Evolutionary conservation across 1,140 invertebrate genomes (phyloP).

Genomic region (Drosophila santomea): DNA sequence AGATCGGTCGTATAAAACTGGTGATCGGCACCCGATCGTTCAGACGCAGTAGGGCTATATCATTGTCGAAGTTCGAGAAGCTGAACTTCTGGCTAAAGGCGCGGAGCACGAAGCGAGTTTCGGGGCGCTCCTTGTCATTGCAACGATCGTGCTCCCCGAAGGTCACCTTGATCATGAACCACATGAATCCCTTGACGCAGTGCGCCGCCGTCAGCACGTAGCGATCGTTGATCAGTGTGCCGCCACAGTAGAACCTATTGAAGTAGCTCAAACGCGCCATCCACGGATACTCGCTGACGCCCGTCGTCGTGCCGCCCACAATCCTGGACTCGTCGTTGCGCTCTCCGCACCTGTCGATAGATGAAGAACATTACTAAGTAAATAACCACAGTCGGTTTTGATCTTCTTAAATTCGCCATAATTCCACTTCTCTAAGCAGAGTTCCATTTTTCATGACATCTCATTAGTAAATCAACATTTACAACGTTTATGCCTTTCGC

Average conservation of each 20-base stretch:
- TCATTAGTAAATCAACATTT: slow-evolving; percentile 8
- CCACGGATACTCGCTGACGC: slow-evolving; percentile 92
- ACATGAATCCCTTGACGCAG: slow-evolving; percentile 94
- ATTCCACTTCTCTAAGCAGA: too few relatives aligned
- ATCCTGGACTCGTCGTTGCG: slow-evolving; percentile 91
- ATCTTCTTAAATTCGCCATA: too few relatives aligned
- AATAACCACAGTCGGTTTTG: too few relatives aligned
- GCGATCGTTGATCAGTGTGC: slow-evolving; percentile 92
- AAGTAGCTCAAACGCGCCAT: slow-evolving; percentile 92
- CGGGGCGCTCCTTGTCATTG: slow-evolving; percentile 88
- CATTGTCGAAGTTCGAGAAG: slow-evolving; percentile 93
- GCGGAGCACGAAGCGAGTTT: slow-evolving; percentile 90
- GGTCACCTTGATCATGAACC: slow-evolving; percentile 95
- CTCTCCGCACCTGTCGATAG: slow-evolving; percentile 89
- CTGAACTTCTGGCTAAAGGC: slow-evolving; percentile 92
- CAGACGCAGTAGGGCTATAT: slow-evolving; percentile 92
- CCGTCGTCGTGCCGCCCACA: slow-evolving; percentile 89
- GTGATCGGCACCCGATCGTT: slow-evolving; percentile 91
- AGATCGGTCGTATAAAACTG: slow-evolving; percentile 91
- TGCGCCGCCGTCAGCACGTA: slow-evolving; percentile 93
- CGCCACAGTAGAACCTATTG: slow-evolving; percentile 94
- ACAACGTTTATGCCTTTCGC: not conserved
- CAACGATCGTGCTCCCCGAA: slow-evolving; percentile 94
- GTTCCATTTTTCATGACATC: not conserved
- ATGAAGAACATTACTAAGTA: not conserved